Conservation (phyloP, 2,888 invertebrate species). For the Odontocerum albicorne region DNA sequence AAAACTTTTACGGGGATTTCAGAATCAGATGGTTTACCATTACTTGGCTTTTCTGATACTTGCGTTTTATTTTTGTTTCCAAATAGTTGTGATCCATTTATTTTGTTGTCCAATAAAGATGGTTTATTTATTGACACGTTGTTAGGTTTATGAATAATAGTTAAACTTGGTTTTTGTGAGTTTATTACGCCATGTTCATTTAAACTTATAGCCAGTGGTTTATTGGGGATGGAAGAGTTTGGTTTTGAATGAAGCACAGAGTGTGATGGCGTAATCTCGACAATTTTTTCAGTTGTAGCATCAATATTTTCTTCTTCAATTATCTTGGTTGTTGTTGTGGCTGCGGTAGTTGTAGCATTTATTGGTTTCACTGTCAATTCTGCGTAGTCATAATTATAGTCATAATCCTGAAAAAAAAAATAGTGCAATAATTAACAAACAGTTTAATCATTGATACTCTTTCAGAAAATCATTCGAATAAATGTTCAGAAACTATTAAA, state of each 20-base stretch:
- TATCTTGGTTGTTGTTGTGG: constrained; percentile 14
- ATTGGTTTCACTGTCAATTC: constrained; percentile 71
- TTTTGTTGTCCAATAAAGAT: too few relatives aligned
- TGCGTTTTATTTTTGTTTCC: too few relatives aligned
- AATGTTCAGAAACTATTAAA: too few relatives aligned
- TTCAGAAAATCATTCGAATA: too few relatives aligned
- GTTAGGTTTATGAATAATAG: constrained; percentile 2
- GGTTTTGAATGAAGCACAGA: constrained; percentile 8
- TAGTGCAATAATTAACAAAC: too few relatives aligned
- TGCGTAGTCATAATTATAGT: constrained; percentile 72
- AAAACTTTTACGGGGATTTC: constrained; percentile 33
- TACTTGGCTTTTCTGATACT: constrained; percentile 5
- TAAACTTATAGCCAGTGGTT: constrained; percentile 51
- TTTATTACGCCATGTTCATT: constrained; percentile 38
- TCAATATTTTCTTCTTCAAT: neutral
- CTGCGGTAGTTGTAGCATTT: constrained; percentile 32
- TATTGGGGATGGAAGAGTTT: neutral
- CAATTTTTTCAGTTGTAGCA: constrained; percentile 31
- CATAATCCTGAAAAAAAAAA: constrained; percentile 60
- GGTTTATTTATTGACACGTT: neutral
- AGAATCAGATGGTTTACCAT: neutral
- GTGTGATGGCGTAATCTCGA: constrained; percentile 28
- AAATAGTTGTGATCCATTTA: too few relatives aligned
- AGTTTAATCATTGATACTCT: too few relatives aligned
- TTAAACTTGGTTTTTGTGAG: neutral